A percentile compares a stretch with the other conserved stretches of the same genome.
Evolutionary conservation across 2,113 vertebrate species (phyloP).

Genomic region (Siniperca chuatsi): DNA sequence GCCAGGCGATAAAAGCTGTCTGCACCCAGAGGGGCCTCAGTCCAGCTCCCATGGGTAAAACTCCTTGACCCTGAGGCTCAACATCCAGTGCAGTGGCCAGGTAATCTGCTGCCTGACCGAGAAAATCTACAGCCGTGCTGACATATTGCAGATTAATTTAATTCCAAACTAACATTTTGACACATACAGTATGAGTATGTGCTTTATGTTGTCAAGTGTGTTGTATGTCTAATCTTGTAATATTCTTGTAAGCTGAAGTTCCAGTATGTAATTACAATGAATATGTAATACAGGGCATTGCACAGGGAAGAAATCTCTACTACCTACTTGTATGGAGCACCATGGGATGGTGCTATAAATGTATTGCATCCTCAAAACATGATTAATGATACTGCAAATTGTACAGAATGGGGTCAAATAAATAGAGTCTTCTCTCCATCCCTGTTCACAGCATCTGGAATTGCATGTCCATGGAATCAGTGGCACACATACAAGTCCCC

Average conservation of each 20-base stretch:
- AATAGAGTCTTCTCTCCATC: conserved; percentile 49
- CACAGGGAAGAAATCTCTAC: conserved; percentile 39
- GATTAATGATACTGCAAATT: conserved; percentile 69
- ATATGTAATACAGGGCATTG: conserved; percentile 20
- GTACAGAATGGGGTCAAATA: conserved; percentile 75
- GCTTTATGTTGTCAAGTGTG: neutral
- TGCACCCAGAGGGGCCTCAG: conserved; percentile 59
- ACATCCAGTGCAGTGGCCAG: conserved; percentile 30
- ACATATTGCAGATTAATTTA: conserved; percentile 1
- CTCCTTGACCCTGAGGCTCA: conserved; percentile 56
- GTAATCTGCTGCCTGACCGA: conserved; percentile 16
- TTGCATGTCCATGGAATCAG: conserved; percentile 56
- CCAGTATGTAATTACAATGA: conserved; percentile 30
- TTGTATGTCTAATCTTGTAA: neutral
- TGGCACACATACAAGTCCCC: conserved; percentile 56
- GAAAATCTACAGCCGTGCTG: conserved; percentile 3
- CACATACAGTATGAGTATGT: neutral
- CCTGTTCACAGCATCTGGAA: conserved; percentile 64
- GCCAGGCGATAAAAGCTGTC: conserved; percentile 66
- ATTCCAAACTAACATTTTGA: conserved; percentile 11
- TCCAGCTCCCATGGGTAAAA: conserved; percentile 46
- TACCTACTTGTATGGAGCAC: conserved; percentile 17
- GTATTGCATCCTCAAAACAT: conserved; percentile 36
- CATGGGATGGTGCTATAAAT: conserved; percentile 32
- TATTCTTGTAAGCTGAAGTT: conserved; percentile 7